Evolutionary conservation across 2,113 vertebrate genomes (phyloP).

Genomic region (Thamnophis sirtalis): DNA sequence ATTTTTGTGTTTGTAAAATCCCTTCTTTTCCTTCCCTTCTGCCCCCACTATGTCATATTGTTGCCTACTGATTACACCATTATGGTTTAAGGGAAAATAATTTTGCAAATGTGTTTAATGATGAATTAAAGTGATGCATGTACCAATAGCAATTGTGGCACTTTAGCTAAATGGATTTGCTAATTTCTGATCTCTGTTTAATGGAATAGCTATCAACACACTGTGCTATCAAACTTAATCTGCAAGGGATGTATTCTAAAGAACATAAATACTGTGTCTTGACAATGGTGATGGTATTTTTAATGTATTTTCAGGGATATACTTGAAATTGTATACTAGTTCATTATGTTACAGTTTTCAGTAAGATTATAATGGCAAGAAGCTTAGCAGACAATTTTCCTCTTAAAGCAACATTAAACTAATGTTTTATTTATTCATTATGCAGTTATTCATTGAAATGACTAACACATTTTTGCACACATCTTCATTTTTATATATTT

Average conservation of each 20-base stretch:
- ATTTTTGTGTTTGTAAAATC: not conserved
- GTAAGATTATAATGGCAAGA: slow-evolving; percentile 5
- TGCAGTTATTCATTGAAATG: not conserved
- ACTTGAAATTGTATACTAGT: not conserved
- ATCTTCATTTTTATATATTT: not conserved
- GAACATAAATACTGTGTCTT: not conserved
- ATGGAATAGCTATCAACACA: slow-evolving; percentile 17
- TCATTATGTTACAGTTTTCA: slow-evolving; percentile 32
- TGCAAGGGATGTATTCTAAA: not conserved
- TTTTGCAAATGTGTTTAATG: not conserved
- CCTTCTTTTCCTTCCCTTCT: not conserved
- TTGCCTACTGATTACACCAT: not conserved
- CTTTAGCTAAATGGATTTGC: slow-evolving; percentile 11
- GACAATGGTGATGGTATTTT: not conserved
- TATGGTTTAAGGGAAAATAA: not conserved
- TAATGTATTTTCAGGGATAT: slow-evolving; percentile 1
- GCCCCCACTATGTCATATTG: not conserved
- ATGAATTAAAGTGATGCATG: not conserved
- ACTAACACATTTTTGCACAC: not conserved
- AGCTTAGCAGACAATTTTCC: not conserved
- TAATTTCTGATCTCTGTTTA: slow-evolving; percentile 33
- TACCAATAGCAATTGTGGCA: not conserved
- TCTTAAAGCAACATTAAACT: slow-evolving; percentile 1
- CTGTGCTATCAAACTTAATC: slow-evolving; percentile 12
- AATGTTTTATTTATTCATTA: not conserved